Conservation (phyloP, 2,797 vertebrate genomes). For the Lagorchestes hirsutus region DNA sequence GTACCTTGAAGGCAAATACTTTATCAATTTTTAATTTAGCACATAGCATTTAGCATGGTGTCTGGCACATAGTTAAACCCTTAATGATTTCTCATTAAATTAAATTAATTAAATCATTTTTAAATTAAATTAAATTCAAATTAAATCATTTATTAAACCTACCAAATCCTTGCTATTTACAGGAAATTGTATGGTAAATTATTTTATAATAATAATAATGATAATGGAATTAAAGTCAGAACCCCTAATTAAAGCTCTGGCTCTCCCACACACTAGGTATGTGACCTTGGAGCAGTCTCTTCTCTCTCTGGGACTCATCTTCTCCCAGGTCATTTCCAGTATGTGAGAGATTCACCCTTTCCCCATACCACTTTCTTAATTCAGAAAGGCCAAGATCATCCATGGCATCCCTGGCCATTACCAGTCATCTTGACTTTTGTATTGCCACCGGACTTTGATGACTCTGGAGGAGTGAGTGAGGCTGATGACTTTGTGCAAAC, state of each 20-base stretch:
- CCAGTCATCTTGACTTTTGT: background rate
- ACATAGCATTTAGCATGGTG: background rate
- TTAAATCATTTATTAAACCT: background rate
- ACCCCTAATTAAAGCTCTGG: background rate
- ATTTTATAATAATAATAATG: background rate
- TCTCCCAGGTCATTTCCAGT: background rate
- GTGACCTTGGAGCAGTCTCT: background rate
- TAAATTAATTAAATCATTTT: background rate
- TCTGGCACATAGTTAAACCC: background rate
- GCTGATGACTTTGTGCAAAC: background rate
- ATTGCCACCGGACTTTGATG: background rate
- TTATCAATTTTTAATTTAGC: background rate
- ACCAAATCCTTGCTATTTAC: background rate
- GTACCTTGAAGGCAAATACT: background rate
- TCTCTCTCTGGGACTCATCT: background rate
- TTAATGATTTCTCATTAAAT: background rate
- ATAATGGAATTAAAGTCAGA: background rate
- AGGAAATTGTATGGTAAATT: background rate
- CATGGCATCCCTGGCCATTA: background rate
- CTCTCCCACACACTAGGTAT: background rate
- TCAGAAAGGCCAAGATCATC: background rate
- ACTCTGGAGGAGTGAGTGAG: background rate
- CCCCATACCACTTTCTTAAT: background rate
- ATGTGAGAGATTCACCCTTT: background rate
- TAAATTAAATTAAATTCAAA: background rate